Base-by-base conservation (phyloP, 1,140 invertebrate genomes). In the Grapholita molesta region DNA sequence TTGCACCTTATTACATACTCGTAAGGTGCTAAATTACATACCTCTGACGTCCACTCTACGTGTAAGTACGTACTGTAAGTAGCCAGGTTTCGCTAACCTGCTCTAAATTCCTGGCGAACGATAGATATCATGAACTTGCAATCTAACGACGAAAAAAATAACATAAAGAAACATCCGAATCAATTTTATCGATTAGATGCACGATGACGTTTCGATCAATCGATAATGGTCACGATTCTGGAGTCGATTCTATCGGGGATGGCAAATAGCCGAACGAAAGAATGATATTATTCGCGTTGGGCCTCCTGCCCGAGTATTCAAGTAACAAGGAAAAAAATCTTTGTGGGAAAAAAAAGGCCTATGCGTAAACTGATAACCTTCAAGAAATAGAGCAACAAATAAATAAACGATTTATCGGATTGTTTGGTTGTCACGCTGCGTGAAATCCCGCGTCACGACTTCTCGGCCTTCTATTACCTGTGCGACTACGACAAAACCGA, bases 161-260 rank as follows among this genome's bases (percentile, higher is more conserved):
- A 3, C 42, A 15, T 5, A 15, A 61, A 32, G 55, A 28, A 61
- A 23, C 55, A 61, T 61, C 24, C 28, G 12, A 61, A 61, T 61
- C 35, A 38, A n/a, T 28, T 9, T 61, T 30, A 61, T 61, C 25
- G 55, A 61, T 61, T 61, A 32, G 25, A 61, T 61, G 18, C 55
- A 30, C 28, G 55, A 61, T 61, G 55, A 61, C 25, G 25, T 61
- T 61, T 15, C 55, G 55, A 61, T 61, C 25, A 61, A 30, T 61
- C 55, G 55, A n/a, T 21, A 25, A 57, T 25, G 28, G 25, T 61
- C 55, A 61, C 55, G 55, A 61, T 18, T 61, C 55, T 48, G 42
- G 7, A 28, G 24, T 28, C 55, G 55, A 61, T 61, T 61, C 25
- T n/a, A 61, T 52, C 42, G 6, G 42, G 12, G 28, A 30, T 30